A percentile compares a stretch with the other conserved stretches of the same genome.
Conservation (phyloP, 1,140 invertebrate species). For the Pygmarrhopalites habei region DNA sequence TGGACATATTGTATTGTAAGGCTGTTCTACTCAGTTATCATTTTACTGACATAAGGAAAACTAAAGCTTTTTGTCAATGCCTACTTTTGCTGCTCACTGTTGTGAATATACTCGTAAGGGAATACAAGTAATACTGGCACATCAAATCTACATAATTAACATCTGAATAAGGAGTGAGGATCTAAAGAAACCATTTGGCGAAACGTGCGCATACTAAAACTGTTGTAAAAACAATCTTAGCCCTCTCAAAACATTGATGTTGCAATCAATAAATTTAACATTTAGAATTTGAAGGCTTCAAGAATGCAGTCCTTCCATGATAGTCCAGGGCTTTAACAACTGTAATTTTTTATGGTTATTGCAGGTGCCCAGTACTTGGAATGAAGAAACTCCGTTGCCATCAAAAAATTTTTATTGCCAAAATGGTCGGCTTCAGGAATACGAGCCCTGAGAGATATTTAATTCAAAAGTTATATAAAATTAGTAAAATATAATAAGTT, state of each 20-base stretch:
- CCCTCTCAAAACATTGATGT: not conserved
- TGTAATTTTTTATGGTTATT: conserved; percentile 5
- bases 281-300: not conserved
- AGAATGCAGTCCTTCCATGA: not conserved
- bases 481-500: too few species aligned
- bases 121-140: too few species aligned
- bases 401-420: conserved; percentile 32
- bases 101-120: too few species aligned
- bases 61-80: too few species aligned
- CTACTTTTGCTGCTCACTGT: too few species aligned
- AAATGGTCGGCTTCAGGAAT: conserved; percentile 31
- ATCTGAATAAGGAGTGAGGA: too few species aligned
- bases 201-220: not conserved
- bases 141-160: too few species aligned
- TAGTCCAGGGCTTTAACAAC: not conserved
- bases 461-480: too few species aligned
- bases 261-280: not conserved
- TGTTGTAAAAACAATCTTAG: not conserved
- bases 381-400: conserved; percentile 28
- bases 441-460: conserved; percentile 11
- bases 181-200: too few species aligned
- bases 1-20: too few species aligned
- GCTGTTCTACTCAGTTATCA: too few species aligned
- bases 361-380: conserved; percentile 16
- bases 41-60: too few species aligned